phyloP scores from a whole-genome alignment of 2,797 vertebrate genomes.

The Chlorospingus semifuscus region DNA sequence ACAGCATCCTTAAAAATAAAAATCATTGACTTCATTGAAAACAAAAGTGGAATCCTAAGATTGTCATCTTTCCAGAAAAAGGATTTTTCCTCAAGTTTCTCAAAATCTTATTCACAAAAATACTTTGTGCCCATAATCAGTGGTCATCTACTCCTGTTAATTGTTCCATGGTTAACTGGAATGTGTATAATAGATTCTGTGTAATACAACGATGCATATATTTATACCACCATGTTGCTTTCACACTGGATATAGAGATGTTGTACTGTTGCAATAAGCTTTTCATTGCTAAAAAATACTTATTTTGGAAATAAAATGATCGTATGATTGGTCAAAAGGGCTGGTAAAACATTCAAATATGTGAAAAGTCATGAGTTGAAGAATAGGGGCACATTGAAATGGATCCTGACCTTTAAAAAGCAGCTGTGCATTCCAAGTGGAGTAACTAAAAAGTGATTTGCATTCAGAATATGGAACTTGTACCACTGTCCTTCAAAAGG shows the following conservation, averaged over 20 bases:
- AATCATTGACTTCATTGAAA: conserved; percentile 46
- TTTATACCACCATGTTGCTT: conserved; percentile 71
- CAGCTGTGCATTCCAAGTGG: conserved; percentile 10
- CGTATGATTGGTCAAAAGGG: conserved; percentile 44
- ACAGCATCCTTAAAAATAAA: conserved; percentile 66
- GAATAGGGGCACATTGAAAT: background rate
- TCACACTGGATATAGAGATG: conserved; percentile 68
- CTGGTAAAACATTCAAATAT: conserved; percentile 13
- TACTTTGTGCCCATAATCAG: conserved; percentile 63
- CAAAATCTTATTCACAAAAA: conserved; percentile 67
- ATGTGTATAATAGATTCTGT: conserved; percentile 61
- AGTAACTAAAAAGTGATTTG: background rate
- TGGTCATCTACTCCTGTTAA: conserved; percentile 28
- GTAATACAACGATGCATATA: conserved; percentile 62
- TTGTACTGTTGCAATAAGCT: conserved; percentile 60
- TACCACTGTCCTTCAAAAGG: background rate
- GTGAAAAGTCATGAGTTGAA: background rate
- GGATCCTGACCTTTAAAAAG: background rate
- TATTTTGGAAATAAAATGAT: conserved; percentile 52
- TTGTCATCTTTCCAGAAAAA: conserved; percentile 53
- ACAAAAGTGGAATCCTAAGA: conserved; percentile 57
- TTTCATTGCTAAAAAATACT: conserved; percentile 54
- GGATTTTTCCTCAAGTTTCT: conserved; percentile 59
- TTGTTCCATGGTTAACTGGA: conserved; percentile 64
- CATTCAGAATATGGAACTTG: background rate